Conservation (phyloP, 2,888 invertebrate species). For the Eupithecia centaureata region DNA sequence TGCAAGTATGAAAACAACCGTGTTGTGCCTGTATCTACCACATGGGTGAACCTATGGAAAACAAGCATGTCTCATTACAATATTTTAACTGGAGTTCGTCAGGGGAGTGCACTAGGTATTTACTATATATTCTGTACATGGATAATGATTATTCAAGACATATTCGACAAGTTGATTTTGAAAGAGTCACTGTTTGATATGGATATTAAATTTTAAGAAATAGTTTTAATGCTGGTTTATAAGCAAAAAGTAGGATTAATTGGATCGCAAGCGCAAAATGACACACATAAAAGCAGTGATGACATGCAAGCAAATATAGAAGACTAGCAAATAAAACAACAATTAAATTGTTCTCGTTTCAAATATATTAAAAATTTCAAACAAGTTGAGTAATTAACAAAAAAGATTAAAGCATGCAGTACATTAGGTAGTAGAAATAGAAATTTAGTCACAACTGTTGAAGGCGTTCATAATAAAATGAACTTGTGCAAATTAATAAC, state of each 20-base stretch:
- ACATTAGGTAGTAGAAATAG: neutral
- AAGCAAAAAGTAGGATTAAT: constrained; percentile 13
- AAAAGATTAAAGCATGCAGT: constrained; percentile 11
- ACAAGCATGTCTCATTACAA: constrained; percentile 39
- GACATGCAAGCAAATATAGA: constrained; percentile 37
- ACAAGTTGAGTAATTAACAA: neutral
- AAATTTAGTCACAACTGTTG: constrained; percentile 20
- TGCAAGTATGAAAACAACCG: constrained; percentile 97
- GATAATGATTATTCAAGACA: constrained; percentile 3
- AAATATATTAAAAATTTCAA: constrained; percentile 5
- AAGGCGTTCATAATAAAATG: constrained; percentile 32
- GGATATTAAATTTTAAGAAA: constrained; percentile 12
- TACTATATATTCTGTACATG: constrained; percentile 19
- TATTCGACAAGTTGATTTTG: constrained; percentile 6
- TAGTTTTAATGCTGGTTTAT: constrained; percentile 11
- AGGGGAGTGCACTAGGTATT: constrained; percentile 20
- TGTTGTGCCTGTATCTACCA: constrained; percentile 98
- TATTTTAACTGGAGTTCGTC: constrained; percentile 17
- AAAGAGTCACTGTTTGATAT: constrained; percentile 4
- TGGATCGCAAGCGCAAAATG: constrained; percentile 16
- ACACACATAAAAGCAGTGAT: constrained; percentile 31
- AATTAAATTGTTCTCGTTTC: neutral
- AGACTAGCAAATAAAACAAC: constrained; percentile 1
- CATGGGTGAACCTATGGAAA: constrained; percentile 95
- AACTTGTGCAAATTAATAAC: constrained; percentile 22